These are phyloP conservation scores for Remorina albescens DNA, from an alignment of 2,797 vertebrate species.

Conservation along the genomic window DNA sequence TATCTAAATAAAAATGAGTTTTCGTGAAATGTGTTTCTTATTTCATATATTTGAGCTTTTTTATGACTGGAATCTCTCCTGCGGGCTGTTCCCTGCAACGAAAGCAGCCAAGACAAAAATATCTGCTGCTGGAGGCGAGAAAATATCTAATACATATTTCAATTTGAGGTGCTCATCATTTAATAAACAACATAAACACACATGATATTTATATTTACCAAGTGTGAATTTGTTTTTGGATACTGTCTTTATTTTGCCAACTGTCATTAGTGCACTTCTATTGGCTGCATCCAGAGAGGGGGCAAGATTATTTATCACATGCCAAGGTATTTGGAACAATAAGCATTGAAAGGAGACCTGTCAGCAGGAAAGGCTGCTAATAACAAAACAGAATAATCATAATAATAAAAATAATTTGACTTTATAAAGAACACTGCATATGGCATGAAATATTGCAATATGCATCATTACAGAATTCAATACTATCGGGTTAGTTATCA, in stretches of 20 bases:
- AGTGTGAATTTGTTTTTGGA: not conserved
- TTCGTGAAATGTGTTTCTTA: slow-evolving; percentile 30
- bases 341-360: too few species aligned
- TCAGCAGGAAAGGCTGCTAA: too few species aligned
- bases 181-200: not conserved
- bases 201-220: not conserved
- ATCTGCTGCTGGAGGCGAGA: not conserved
- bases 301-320: too few species aligned
- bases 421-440: too few species aligned
- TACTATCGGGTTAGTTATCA: too few species aligned
- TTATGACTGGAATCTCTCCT: slow-evolving; percentile 10
- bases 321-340: too few species aligned
- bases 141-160: not conserved
- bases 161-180: not conserved
- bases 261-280: not conserved
- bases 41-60: not conserved
- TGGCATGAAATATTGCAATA: too few species aligned
- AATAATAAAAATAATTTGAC: too few species aligned
- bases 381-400: too few species aligned
- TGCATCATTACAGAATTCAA: too few species aligned
- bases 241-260: too few species aligned
- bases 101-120: not conserved
- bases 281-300: not conserved
- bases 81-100: not conserved
- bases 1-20: not conserved